Evolutionary conservation across 1,140 invertebrate genomes (phyloP).

Genomic region (Harpegnathos saltator): DNA sequence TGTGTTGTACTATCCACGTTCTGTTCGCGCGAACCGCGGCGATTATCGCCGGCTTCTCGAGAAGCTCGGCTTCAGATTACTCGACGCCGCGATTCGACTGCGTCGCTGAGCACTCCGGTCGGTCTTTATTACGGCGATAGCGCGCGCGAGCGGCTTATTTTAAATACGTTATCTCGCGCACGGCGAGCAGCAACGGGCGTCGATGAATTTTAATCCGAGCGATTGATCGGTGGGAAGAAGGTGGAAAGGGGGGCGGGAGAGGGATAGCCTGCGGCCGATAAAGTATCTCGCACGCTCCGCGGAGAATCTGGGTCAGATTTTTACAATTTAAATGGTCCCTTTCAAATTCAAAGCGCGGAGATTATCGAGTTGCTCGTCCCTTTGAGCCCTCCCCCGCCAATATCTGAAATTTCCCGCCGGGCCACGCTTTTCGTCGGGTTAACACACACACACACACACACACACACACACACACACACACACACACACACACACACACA

Average conservation of each 20-base stretch:
- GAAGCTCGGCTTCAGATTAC: neutral
- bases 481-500: no score
- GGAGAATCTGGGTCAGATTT: slow-evolving; percentile 52
- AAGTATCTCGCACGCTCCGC: slow-evolving; percentile 11
- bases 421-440: slow-evolving; percentile 6
- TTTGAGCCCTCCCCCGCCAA: slow-evolving; percentile 28
- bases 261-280: no score
- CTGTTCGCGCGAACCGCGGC: no score
- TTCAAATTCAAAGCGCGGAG: slow-evolving; percentile 45
- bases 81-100: neutral
- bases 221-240: slow-evolving; percentile 29
- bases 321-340: slow-evolving; percentile 60
- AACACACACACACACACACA: slow-evolving; percentile 20
- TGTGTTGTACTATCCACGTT: no score
- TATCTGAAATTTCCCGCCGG: slow-evolving; percentile 45
- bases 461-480: no score
- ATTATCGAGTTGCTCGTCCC: slow-evolving; percentile 49
- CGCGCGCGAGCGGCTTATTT: neutral
- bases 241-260: slow-evolving; percentile 1
- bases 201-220: slow-evolving; percentile 45
- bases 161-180: slow-evolving; percentile 1
- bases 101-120: neutral
- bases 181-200: neutral
- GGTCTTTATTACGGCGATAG: slow-evolving; percentile 18
- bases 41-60: no score